A percentile compares a stretch with the other conserved stretches of the same genome.
phyloP scores from a whole-genome alignment of 2,113 vertebrate genomes.

The Halichoerus grypus region DNA sequence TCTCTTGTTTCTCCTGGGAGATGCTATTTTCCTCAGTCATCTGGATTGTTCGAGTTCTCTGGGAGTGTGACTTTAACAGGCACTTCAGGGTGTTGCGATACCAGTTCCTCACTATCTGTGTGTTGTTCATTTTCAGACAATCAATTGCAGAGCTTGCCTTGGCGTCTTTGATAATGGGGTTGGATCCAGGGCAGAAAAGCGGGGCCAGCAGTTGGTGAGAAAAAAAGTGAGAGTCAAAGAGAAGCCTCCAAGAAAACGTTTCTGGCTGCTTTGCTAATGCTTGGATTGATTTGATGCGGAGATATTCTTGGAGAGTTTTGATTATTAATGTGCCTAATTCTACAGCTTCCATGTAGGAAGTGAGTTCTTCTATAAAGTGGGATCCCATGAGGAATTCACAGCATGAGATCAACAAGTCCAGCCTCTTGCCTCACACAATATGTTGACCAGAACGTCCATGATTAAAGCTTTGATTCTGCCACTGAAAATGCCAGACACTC shows the following conservation, averaged over 20 bases:
- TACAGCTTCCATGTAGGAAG: constrained; percentile 1
- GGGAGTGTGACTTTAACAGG: constrained; percentile 59
- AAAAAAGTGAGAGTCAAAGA: constrained; percentile 58
- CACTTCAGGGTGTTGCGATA: constrained; percentile 47
- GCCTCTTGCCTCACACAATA: constrained; percentile 3
- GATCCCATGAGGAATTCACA: background rate
- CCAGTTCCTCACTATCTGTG: constrained; percentile 63
- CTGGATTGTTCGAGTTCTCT: constrained; percentile 39
- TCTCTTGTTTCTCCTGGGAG: constrained; percentile 47
- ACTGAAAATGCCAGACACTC: constrained; percentile 54
- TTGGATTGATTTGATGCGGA: constrained; percentile 67
- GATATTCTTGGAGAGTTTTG: constrained; percentile 70
- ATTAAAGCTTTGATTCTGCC: constrained; percentile 49
- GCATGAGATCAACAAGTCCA: background rate
- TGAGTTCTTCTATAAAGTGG: background rate
- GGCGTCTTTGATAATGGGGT: constrained; percentile 53
- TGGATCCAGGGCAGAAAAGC: constrained; percentile 68
- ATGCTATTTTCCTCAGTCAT: constrained; percentile 25
- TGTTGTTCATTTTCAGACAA: constrained; percentile 75
- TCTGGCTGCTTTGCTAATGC: constrained; percentile 71
- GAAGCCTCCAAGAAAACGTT: constrained; percentile 73
- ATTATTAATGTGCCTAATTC: constrained; percentile 78
- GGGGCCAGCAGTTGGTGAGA: constrained; percentile 76
- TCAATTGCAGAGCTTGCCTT: constrained; percentile 47
- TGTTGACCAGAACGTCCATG: constrained; percentile 2